phyloP scores from a whole-genome alignment of 2,113 vertebrate genomes.

The Chloroceryle aenea region DNA sequence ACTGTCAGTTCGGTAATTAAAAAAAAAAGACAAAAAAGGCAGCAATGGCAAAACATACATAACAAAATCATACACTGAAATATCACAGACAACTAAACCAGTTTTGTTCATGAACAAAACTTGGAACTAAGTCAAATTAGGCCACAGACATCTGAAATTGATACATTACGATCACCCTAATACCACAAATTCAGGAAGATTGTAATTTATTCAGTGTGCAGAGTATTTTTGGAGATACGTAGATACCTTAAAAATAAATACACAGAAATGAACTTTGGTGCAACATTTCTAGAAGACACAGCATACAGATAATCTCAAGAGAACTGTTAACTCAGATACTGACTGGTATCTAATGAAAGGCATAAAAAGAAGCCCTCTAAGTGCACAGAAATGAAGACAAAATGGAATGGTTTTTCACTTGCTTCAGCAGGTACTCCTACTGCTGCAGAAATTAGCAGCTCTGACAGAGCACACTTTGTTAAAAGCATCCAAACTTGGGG shows the following conservation, averaged over 20 bases:
- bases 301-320: neutral
- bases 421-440: neutral
- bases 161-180: neutral
- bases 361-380: neutral
- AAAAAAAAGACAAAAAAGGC: neutral
- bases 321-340: neutral
- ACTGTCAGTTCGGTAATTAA: neutral
- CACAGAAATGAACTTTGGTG: neutral
- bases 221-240: neutral
- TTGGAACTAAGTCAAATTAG: neutral
- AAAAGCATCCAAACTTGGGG: neutral
- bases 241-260: neutral
- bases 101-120: neutral
- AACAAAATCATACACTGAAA: neutral
- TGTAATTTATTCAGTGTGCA: neutral
- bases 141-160: neutral
- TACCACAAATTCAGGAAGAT: neutral
- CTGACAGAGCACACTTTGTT: neutral
- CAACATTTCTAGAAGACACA: neutral
- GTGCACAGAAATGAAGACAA: neutral
- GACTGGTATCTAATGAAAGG: neutral
- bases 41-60: neutral
- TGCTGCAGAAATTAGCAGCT: neutral
- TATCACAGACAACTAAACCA: neutral
- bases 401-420: neutral